phyloP scores from a whole-genome alignment of 2,888 invertebrate species.

The Lottia scabra region DNA sequence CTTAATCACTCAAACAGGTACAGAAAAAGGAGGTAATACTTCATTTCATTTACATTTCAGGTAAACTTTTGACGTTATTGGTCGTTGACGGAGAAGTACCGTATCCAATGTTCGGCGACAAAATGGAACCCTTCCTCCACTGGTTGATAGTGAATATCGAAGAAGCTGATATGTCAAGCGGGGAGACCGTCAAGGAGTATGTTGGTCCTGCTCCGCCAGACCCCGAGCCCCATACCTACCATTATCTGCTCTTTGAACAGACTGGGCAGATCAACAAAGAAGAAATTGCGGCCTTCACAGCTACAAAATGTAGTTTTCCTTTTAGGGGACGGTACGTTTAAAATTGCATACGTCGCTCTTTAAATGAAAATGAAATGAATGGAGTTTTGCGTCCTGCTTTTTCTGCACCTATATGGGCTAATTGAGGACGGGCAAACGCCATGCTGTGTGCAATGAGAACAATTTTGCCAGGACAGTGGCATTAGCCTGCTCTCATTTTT shows the following conservation, averaged over 20 bases:
- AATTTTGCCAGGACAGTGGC: no score
- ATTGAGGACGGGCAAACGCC: no score
- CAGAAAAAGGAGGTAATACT: no score
- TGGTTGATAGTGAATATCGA: constrained; percentile 43
- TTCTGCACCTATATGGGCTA: no score
- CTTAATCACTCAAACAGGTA: no score
- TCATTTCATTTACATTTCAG: constrained; percentile 24
- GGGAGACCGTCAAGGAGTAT: constrained; percentile 34
- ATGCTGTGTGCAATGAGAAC: no score
- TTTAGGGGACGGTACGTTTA: constrained; percentile 30
- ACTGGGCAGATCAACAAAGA: constrained; percentile 2
- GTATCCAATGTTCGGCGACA: constrained; percentile 28
- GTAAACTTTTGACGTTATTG: constrained; percentile 29
- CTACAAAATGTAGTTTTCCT: constrained; percentile 16
- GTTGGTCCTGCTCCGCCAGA: constrained; percentile 35
- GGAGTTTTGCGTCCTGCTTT: no score
- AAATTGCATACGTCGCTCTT: no score
- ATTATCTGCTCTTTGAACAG: constrained; percentile 35
- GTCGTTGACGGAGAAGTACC: constrained; percentile 38
- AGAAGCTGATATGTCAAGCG: constrained; percentile 32
- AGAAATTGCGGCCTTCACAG: constrained; percentile 24
- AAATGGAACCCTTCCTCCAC: constrained; percentile 33
- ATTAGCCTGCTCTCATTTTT: no score
- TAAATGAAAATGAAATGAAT: no score
- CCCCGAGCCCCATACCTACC: constrained; percentile 34